Evolutionary conservation across 2,113 vertebrate species (phyloP).

Genomic region (Misgurnus anguillicaudatus): DNA sequence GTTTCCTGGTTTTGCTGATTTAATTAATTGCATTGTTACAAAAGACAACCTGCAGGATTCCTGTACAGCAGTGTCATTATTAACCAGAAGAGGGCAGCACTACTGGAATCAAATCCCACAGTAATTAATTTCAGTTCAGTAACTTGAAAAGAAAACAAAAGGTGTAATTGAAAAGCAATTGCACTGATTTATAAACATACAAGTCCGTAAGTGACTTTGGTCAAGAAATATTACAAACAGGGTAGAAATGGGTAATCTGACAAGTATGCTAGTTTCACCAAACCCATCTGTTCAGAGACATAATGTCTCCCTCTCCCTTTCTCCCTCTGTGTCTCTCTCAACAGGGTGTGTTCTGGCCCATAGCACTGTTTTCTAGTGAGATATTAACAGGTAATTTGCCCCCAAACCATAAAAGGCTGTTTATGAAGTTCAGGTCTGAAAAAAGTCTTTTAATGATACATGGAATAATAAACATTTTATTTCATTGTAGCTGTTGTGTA

Average conservation of each 20-base stretch:
- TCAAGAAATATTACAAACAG: background rate
- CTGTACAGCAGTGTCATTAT: background rate
- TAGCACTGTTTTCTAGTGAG: conserved; percentile 29
- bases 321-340: too few species aligned
- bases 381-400: conserved; percentile 45
- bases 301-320: too few species aligned
- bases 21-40: too few species aligned
- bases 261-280: too few species aligned
- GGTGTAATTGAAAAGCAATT: too few species aligned
- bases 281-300: background rate
- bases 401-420: conserved; percentile 5
- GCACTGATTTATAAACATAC: too few species aligned
- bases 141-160: too few species aligned
- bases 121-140: background rate
- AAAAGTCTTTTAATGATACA: background rate
- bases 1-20: too few species aligned
- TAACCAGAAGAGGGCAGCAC: background rate
- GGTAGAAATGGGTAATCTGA: too few species aligned
- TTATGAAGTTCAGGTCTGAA: background rate
- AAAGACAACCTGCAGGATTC: background rate
- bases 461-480: background rate
- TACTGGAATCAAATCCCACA: background rate
- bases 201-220: too few species aligned
- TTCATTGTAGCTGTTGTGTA: background rate
- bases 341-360: conserved; percentile 17